phyloP scores from a whole-genome alignment of 2,113 vertebrate species.

The Microcebus tavaratra region DNA sequence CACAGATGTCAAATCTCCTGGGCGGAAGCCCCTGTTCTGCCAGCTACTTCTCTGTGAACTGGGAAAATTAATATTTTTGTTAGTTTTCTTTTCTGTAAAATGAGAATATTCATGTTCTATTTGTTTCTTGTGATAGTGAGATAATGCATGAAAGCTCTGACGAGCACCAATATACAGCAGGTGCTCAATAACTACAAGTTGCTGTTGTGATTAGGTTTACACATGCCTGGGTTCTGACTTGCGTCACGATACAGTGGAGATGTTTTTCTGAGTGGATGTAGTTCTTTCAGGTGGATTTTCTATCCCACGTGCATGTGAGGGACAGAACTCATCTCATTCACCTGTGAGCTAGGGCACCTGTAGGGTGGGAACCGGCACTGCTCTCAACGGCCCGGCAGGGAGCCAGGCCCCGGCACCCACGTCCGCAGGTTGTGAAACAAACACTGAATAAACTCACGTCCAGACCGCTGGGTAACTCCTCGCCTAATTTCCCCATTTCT shows the following conservation, averaged over 20 bases:
- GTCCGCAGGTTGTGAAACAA: too few species aligned
- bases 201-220: fast-evolving
- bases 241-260: background rate
- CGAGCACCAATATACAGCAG: too few species aligned
- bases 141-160: background rate
- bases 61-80: background rate
- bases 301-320: background rate
- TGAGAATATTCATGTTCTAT: background rate
- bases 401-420: too few species aligned
- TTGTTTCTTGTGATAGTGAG: too few species aligned
- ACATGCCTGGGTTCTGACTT: background rate
- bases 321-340: too few species aligned
- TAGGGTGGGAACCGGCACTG: background rate
- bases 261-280: fast-evolving
- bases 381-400: background rate
- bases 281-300: background rate
- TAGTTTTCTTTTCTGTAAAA: background rate
- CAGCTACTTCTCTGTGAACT: background rate
- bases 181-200: fast-evolving
- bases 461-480: background rate
- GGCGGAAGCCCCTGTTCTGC: background rate
- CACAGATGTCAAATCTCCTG: background rate
- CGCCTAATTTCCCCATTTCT: background rate
- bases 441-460: background rate
- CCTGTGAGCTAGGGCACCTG: background rate